Evolutionary conservation across 2,113 vertebrate species (phyloP).

Genomic region (Alethe castanea): DNA sequence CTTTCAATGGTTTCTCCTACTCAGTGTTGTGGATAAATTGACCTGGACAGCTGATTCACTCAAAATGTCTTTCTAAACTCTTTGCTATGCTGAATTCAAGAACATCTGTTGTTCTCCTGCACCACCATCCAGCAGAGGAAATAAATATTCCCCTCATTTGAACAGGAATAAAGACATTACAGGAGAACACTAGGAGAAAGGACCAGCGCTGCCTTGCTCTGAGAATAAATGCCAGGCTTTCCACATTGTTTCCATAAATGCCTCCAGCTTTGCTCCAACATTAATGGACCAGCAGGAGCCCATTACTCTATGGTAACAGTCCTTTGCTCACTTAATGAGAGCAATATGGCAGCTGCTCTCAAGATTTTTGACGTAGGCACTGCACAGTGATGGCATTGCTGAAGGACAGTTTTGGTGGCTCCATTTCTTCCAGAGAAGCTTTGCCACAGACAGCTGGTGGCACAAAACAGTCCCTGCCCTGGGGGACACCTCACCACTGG

Average conservation of each 20-base stretch:
- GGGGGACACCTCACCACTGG: neutral
- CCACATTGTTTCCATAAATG: conserved; percentile 50
- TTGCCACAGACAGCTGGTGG: neutral
- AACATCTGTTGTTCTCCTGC: neutral
- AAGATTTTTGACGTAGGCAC: neutral
- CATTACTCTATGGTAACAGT: conserved; percentile 63
- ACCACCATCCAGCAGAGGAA: neutral
- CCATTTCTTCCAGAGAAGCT: neutral
- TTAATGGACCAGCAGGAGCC: conserved; percentile 49
- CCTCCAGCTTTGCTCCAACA: conserved; percentile 25
- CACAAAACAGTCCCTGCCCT: neutral
- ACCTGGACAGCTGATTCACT: conserved; percentile 1
- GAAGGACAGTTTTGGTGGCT: neutral
- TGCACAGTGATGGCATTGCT: neutral
- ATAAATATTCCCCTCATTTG: neutral
- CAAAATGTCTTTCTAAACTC: neutral
- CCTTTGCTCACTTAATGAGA: conserved; percentile 45
- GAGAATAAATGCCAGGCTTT: conserved; percentile 41
- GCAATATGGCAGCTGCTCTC: conserved; percentile 21
- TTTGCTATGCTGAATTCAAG: neutral
- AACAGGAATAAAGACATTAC: neutral
- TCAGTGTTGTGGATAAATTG: neutral
- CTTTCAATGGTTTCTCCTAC: neutral
- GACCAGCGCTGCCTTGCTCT: neutral
- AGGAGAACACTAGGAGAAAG: neutral